Base-by-base conservation (phyloP, 1,140 invertebrate genomes). In the Pseudomyrmex sp. region DNA sequence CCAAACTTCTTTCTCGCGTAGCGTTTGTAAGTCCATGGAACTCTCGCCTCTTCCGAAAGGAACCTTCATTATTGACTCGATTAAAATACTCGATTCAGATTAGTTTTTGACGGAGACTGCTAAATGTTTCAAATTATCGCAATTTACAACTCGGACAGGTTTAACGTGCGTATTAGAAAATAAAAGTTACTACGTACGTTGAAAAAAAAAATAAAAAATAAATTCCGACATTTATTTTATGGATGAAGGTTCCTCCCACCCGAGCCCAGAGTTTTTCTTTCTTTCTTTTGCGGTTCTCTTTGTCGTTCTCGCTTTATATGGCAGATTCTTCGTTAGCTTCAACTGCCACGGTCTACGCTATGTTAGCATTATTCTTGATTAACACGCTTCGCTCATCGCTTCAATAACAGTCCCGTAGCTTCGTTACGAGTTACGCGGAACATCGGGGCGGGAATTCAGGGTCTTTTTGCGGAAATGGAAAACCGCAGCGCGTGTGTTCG, bases 1-100 rank as follows among this genome's bases (percentile, higher is more conserved):
- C 54, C 86, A 89, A 44, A 79, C 54, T 79, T 59, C 86, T 75
- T 48, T 85, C 54, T 87, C 88, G 35, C 59, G 80, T 35, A 91
- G 83, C 52, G 76, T 84, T 82, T 90, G 92, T 93, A 88, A 93
- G 92, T 93, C 46, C 56, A 44, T 4, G 52, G 13, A 46, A 69
- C 15, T 13, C 18, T 13, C 18, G 63, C 35, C 23, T 50, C 58
- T 56, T 23, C 18, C 18, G 20, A 35, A 12, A 50, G n/a, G n/a
- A 80, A 80, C 23, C 66, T 80, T 70, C 15, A 18, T 65, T 44
- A 10, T 4, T 2, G 4, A 73, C 2, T 10, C 18, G 35, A 35
- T 35, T 35, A 35, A 35, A 35, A 35, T 35, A 26, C 7, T 52
- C 3, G 5, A 35, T 7, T 50, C 2, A 3, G 26, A 26, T 61